Base-by-base conservation (phyloP, 1,140 invertebrate genomes). In the Bombus difficillimus region DNA sequence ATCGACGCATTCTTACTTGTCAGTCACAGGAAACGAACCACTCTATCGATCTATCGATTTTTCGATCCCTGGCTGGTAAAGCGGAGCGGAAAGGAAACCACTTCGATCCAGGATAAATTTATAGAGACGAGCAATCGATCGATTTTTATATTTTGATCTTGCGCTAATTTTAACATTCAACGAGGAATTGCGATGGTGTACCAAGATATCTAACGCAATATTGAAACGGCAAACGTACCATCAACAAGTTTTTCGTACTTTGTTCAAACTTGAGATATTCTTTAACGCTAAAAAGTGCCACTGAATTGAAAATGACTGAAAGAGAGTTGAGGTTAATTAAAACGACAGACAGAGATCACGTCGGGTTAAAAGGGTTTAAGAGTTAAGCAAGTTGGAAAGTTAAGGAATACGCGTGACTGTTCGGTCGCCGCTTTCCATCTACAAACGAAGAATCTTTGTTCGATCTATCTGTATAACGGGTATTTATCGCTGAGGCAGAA, bases 401-500 rank as follows among this genome's bases (percentile, higher is more conserved):
- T 28, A 39, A 79, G 77, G 41, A 78, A 43, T 66, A 39, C 59
- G 25, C 76, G 22, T 47, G 57, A 28, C 25, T 18, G 76, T 66
- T 41, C 62, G 76, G n/a, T 2, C 32, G n/a, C 4, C n/a, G 32
- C 64, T 66, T 43, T 41, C 75, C 77, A 39, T 53, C 47, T 34
- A 80, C 71, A 41, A 43, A 18, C 32, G 32, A 13, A 41, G 37
- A 77, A 83, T 83, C 74, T 83, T 83, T 57, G 66, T 78, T 59
- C 76, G 53, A 79, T 47, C 68, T 71, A 37, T 13, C 59, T n/a
- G 41, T 32, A 64, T n/a, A 62, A 15, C 22, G 37, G 76, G 43
- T 80, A 84, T 84, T 80, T 84, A 80, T 80, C 83, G 76, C 2
- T 10, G 37, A 13, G 43, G 37, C 47, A 39, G 73, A 78, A 37